A percentile compares a stretch with the other conserved stretches of the same genome.
phyloP scores from a whole-genome alignment of 2,888 invertebrate genomes.

The Bhutanitis thaidina region DNA sequence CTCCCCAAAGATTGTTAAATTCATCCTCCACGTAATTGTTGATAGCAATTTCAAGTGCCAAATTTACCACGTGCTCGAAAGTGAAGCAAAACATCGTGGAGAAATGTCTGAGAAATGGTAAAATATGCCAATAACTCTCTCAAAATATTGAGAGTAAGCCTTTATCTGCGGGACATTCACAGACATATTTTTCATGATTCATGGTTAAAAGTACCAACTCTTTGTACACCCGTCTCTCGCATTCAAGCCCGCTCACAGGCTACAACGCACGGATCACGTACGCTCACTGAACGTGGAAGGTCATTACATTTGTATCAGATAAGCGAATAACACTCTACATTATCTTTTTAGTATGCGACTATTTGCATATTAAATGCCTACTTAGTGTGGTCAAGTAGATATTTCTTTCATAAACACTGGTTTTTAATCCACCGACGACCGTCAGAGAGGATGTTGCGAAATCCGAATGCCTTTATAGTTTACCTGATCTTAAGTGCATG shows the following conservation, averaged over 20 bases:
- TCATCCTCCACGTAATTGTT: too few relatives aligned
- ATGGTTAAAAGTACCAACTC: too few relatives aligned
- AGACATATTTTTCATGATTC: too few relatives aligned
- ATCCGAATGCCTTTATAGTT: background rate
- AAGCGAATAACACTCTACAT: slow-evolving; percentile 3
- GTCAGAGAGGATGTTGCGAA: slow-evolving; percentile 3
- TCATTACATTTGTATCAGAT: slow-evolving; percentile 4
- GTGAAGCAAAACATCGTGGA: too few relatives aligned
- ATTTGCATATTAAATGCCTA: slow-evolving; percentile 15
- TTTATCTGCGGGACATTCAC: too few relatives aligned
- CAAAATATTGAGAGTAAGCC: too few relatives aligned
- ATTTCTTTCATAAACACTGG: slow-evolving; percentile 8
- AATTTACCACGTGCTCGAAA: too few relatives aligned
- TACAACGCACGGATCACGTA: slow-evolving; percentile 7
- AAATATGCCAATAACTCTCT: too few relatives aligned
- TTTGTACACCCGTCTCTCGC: background rate
- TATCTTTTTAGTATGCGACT: background rate
- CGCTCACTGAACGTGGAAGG: slow-evolving; percentile 1
- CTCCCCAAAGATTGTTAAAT: too few relatives aligned
- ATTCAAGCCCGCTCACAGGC: background rate
- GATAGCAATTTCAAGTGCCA: too few relatives aligned
- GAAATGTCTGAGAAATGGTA: too few relatives aligned
- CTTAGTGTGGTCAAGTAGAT: background rate
- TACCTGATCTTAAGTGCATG: too few relatives aligned
- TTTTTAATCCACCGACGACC: background rate